Evolutionary conservation across 2,888 invertebrate genomes (phyloP), one percentile per base, ranked within the genome.

Genomic region (Ecdyonurus torrentis): DNA sequence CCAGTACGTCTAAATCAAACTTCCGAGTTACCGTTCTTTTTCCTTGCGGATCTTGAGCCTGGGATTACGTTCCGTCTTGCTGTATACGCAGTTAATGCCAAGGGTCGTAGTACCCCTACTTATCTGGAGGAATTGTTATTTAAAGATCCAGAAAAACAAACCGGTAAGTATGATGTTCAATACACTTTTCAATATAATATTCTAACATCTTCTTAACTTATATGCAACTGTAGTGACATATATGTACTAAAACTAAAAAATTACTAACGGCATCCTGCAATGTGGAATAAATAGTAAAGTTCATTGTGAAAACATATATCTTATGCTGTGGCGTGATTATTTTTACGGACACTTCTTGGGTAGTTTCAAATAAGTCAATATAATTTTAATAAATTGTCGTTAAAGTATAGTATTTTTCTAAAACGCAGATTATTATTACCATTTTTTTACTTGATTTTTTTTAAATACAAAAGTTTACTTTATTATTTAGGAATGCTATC

Each of bases 41-140:
- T 86, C 66, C 80, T 90, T 70, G 84, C 87, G 71, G 86, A 87
- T 63, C 79, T 90, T 70, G 89, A 89, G 75, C 83, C 86, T 67
- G 89, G 88, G 72, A 84, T 89, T 67, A 86, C 88, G 61, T 85
- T 87, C 74, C 82, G 87, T 69, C 82, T 90, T 67, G 83, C 83
- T 61, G 86, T 90, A 64, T 86, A 84, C 70, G 86, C 91, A 25
- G 82, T 85, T 70, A 91, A 91, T 79, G 83, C 84, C 70, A 91
- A 91, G 75, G 91, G 91, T 53, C 81, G 86, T 63, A 89, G 90
- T 70, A 78, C 81, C 63, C 82, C 85, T 18, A 83, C 86, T 66
- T 77, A 82, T 37, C 75, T 91, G 61, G 85, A 85, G 71, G 89
- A 89, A 74, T 83, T 91, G 69, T 83, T 87, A 61, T 87, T 90